Base-by-base conservation (phyloP, 2,797 vertebrate species). In the Sebastes iracundus region DNA sequence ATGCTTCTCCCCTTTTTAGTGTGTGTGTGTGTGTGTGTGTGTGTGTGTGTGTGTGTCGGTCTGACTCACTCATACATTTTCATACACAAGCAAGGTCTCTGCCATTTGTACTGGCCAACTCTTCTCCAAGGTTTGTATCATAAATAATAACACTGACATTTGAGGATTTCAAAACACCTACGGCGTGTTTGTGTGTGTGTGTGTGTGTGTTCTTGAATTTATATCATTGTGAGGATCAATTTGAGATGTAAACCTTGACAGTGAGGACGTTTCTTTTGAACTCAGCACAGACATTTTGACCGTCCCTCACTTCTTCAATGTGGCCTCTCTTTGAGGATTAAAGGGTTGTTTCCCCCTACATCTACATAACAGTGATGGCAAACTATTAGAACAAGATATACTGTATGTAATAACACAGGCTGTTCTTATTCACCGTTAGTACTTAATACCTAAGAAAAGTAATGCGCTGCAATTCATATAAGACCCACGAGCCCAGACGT, bases 51-150 rank as follows among this genome's bases (percentile, higher is more conserved):
- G 3, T 9, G 35, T 14, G 13, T 23, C 8, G 0, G 6, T 56
- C 25, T 78, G 22, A 33, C 22, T 27, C 28, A 9, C 59, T 76
- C 64, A 77, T 69, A 38, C 58, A 80, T 78, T 69, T 74, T 66
- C 32, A 69, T 64, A 65, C 63, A 10, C 52, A 27, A 6, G 3
- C 64, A 73, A 82, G 61, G 73, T 67, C 65, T 61, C 6, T 12
- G 55, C 30, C 72, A 82, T 86, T 76, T 72, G 13, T 85, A 58
- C 30, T 12, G 22, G 25, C 25, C 25, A 42, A 22, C 58, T 68
- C 63, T 23, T 59, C 76, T 76, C 67, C 72, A 73, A 69, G 80
- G 72, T 79, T 72, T 25, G 2, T 6, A 20, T 42, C 72, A 77
- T 71, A 32, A 77, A 80, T 62, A 32, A 32, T 27, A 6, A 70